Evolutionary conservation across 2,113 vertebrate genomes (phyloP).

Genomic region (Corythoichthys haematopterus): DNA sequence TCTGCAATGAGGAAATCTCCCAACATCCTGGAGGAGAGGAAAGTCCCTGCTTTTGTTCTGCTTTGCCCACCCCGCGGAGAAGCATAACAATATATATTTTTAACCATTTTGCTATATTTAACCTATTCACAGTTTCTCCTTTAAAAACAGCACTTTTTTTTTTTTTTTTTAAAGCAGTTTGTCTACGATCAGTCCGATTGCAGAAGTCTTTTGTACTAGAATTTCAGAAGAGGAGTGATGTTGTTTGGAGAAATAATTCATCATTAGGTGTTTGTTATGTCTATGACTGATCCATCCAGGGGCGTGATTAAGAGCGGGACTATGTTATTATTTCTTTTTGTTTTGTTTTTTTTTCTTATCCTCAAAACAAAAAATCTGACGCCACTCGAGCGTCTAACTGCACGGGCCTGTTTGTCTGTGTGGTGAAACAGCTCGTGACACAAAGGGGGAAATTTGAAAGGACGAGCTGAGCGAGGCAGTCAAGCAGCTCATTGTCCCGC

Average conservation of each 20-base stretch:
- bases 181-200: background rate
- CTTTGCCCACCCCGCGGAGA: constrained; percentile 38
- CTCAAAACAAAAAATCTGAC: constrained; percentile 39
- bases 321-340: constrained; percentile 37
- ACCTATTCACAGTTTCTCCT: constrained; percentile 13
- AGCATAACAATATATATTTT: constrained; percentile 59
- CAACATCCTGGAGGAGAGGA: constrained; percentile 51
- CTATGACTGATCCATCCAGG: constrained; percentile 13
- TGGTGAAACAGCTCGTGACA: constrained; percentile 41
- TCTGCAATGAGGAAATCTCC: constrained; percentile 44
- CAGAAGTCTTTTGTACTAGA: background rate
- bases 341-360: constrained; percentile 5
- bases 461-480: constrained; percentile 43
- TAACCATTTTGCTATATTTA: constrained; percentile 54
- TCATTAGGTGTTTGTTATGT: constrained; percentile 40
- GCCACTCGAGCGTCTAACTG: constrained; percentile 24
- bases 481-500: constrained; percentile 48
- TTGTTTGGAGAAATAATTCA: background rate
- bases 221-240: background rate
- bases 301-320: constrained; percentile 35
- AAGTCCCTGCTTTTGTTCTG: constrained; percentile 58
- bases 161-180: constrained; percentile 10
- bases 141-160: constrained; percentile 12
- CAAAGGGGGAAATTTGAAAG: constrained; percentile 42
- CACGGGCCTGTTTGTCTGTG: constrained; percentile 45